Conservation (phyloP, 2,113 vertebrate genomes). For the Lota lota region DNA sequence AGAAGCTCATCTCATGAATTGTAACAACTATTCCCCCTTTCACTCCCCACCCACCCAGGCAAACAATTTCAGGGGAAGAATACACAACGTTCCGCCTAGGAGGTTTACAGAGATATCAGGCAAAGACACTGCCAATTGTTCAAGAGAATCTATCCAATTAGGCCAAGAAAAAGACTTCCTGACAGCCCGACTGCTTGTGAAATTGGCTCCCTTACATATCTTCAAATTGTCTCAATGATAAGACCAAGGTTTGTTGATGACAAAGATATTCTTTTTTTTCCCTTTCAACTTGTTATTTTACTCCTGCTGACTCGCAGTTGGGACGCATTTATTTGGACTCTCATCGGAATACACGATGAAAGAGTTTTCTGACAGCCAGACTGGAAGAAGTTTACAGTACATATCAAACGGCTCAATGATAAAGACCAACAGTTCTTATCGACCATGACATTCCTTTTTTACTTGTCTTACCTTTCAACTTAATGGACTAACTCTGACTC, state of each 20-base stretch:
- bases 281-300: too few species aligned
- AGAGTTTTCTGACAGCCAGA: too few species aligned
- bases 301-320: too few species aligned
- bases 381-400: too few species aligned
- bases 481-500: too few species aligned
- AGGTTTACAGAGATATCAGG: slow-evolving; percentile 43
- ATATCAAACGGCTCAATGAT: too few species aligned
- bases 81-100: slow-evolving; percentile 24
- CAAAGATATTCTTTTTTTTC: slow-evolving; percentile 5
- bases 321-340: too few species aligned
- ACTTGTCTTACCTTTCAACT: too few species aligned
- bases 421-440: too few species aligned
- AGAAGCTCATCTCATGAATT: slow-evolving; percentile 46
- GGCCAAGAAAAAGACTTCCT: slow-evolving; percentile 16
- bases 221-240: slow-evolving; percentile 35
- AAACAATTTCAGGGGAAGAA: slow-evolving; percentile 36
- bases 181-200: slow-evolving; percentile 29
- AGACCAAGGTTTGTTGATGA: slow-evolving; percentile 4
- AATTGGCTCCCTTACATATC: slow-evolving; percentile 16
- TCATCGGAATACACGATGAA: too few species aligned
- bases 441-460: too few species aligned
- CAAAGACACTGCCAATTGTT: slow-evolving; percentile 36
- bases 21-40: slow-evolving; percentile 29
- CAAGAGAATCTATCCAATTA: slow-evolving; percentile 49
- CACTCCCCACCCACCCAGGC: slow-evolving; percentile 14